Percentiles rank a stretch among this genome's conserved stretches.
phyloP scores from a whole-genome alignment of 2,888 invertebrate species.

The Argynnis bischoffii region DNA sequence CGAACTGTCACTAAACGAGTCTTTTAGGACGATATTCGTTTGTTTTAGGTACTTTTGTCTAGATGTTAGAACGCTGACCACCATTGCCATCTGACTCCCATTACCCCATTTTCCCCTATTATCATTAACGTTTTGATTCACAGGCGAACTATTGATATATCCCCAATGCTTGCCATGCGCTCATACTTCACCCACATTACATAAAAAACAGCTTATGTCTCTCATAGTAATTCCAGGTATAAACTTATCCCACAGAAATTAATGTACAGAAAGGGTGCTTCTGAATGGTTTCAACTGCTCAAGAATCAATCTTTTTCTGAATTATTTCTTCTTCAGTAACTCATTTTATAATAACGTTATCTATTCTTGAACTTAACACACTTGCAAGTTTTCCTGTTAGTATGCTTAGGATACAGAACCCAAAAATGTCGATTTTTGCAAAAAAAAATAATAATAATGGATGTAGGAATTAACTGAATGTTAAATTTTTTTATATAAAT shows the following conservation, averaged over 20 bases:
- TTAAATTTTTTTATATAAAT: conserved; percentile 28
- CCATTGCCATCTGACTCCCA: no score
- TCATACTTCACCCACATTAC: not conserved
- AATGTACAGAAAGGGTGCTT: conserved; percentile 37
- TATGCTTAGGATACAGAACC: conserved; percentile 25
- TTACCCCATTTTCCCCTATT: no score
- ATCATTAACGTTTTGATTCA: no score
- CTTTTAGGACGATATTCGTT: no score
- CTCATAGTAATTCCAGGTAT: conserved; percentile 12
- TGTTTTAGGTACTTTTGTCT: no score
- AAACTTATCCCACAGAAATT: conserved; percentile 37
- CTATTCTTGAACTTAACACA: conserved; percentile 22
- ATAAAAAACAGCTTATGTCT: conserved; percentile 21
- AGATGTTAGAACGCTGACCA: no score
- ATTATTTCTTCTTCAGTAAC: conserved; percentile 14
- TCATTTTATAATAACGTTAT: conserved; percentile 23
- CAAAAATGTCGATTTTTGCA: conserved; percentile 30
- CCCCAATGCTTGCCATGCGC: not conserved
- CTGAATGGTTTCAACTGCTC: conserved; percentile 33
- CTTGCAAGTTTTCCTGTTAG: conserved; percentile 30
- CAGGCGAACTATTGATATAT: not conserved
- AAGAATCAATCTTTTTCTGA: conserved; percentile 26
- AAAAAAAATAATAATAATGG: conserved; percentile 29
- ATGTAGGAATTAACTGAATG: conserved; percentile 11
- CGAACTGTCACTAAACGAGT: no score